Percentiles rank a stretch among this genome's conserved stretches.
These are phyloP conservation scores for Limosa lapponica DNA, from an alignment of 2,797 vertebrate species.

Conservation along the genomic window DNA sequence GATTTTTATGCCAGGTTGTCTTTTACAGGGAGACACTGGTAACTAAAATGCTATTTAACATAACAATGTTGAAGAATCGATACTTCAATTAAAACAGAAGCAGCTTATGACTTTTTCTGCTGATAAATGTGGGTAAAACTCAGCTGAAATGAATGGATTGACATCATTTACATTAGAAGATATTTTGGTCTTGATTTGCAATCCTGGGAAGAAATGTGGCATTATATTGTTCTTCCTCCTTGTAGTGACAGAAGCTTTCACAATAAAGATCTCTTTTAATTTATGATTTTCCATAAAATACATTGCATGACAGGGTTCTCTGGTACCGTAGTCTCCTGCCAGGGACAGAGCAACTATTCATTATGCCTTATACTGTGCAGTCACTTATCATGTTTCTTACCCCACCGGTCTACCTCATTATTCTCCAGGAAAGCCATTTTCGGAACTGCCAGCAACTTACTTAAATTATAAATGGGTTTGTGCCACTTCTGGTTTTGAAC, in stretches of 20 bases:
- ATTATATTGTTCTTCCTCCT: background rate
- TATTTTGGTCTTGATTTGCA: slow-evolving; percentile 3
- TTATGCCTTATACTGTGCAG: background rate
- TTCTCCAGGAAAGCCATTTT: slow-evolving; percentile 30
- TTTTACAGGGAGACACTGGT: background rate
- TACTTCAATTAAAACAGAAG: slow-evolving; percentile 21
- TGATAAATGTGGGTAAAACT: background rate
- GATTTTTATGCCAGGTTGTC: slow-evolving; percentile 1
- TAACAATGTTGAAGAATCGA: background rate
- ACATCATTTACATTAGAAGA: background rate
- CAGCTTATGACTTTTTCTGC: background rate
- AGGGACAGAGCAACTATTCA: slow-evolving; percentile 51
- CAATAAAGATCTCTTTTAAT: slow-evolving; percentile 28
- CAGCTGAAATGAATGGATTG: background rate
- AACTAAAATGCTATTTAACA: background rate
- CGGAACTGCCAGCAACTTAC: slow-evolving; percentile 15
- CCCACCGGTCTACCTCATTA: background rate
- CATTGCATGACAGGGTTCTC: slow-evolving; percentile 5
- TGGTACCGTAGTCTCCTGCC: background rate
- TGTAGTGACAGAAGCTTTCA: slow-evolving; percentile 19
- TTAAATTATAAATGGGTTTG: slow-evolving; percentile 54
- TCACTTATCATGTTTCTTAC: slow-evolving; percentile 39
- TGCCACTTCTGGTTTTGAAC: slow-evolving; percentile 40
- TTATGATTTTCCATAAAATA: slow-evolving; percentile 40
- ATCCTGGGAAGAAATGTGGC: background rate